Conservation (phyloP, 2,797 vertebrate species). For the Spinibarbus caldwelli region DNA sequence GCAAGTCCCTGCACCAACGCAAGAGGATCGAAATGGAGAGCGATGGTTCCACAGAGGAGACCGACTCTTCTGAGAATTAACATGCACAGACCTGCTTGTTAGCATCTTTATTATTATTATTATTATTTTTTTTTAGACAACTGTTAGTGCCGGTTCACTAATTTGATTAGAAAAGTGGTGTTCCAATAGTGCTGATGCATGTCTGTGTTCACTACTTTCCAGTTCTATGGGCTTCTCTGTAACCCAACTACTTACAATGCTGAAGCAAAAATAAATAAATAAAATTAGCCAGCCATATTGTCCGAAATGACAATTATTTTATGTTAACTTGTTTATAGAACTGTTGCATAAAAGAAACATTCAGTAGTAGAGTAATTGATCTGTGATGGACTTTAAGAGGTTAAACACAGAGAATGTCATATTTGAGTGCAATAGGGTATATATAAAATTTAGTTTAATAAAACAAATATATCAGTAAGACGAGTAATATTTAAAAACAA, state of each 20-base stretch:
- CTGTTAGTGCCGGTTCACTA: background rate
- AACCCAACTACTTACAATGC: background rate
- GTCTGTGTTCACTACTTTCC: background rate
- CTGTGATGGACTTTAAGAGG: background rate
- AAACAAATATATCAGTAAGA: background rate
- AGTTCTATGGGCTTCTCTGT: background rate
- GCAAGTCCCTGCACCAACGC: slow-evolving; percentile 86
- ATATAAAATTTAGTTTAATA: background rate
- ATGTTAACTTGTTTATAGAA: background rate
- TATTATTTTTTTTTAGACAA: background rate
- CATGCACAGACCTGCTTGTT: background rate
- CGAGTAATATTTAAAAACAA: background rate
- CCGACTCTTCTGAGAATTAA: slow-evolving; percentile 93
- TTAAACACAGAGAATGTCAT: background rate
- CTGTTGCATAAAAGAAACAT: background rate
- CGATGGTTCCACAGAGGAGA: slow-evolving; percentile 96
- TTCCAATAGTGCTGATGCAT: background rate
- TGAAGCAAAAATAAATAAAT: background rate
- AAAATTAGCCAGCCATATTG: background rate
- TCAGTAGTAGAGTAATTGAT: background rate
- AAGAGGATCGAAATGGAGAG: slow-evolving; percentile 91
- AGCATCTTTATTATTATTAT: background rate
- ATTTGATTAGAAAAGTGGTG: background rate
- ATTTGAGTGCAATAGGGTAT: background rate
- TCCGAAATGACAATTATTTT: background rate